phyloP scores from a whole-genome alignment of 2,113 vertebrate species.

The Nannospalax galili region DNA sequence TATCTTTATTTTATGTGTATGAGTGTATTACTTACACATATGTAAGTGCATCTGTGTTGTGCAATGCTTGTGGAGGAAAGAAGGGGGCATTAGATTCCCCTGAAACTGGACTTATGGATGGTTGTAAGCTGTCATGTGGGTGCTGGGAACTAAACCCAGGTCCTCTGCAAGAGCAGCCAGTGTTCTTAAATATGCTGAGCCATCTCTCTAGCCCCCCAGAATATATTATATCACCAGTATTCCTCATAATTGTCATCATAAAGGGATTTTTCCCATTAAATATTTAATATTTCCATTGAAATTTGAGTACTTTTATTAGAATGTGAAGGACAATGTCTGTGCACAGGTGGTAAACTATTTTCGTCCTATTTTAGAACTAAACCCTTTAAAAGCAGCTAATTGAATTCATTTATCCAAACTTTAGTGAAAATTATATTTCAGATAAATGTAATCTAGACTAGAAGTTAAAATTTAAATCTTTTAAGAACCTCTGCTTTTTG shows the following conservation, averaged over 20 bases:
- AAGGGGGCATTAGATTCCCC: too few relatives aligned
- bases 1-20: too few relatives aligned
- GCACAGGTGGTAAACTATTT: constrained; percentile 23
- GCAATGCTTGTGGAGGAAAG: too few relatives aligned
- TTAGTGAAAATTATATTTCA: constrained; percentile 49
- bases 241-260: constrained; percentile 14
- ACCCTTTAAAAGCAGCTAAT: constrained; percentile 22
- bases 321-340: not conserved
- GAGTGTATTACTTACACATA: too few relatives aligned
- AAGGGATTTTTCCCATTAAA: not conserved
- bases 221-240: not conserved
- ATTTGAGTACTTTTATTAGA: constrained; percentile 42
- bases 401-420: constrained; percentile 49
- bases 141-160: too few relatives aligned
- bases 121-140: too few relatives aligned
- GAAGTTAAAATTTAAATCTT: constrained; percentile 58
- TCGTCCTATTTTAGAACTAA: constrained; percentile 33
- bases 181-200: too few relatives aligned
- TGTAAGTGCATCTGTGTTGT: too few relatives aligned
- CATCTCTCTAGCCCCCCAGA: too few relatives aligned
- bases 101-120: too few relatives aligned
- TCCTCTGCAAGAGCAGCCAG: too few relatives aligned
- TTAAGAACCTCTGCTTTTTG: not conserved
- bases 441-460: constrained; percentile 12
- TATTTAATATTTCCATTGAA: constrained; percentile 14